phyloP scores from a whole-genome alignment of 2,888 invertebrate species.

The Lasioglossum morio region DNA sequence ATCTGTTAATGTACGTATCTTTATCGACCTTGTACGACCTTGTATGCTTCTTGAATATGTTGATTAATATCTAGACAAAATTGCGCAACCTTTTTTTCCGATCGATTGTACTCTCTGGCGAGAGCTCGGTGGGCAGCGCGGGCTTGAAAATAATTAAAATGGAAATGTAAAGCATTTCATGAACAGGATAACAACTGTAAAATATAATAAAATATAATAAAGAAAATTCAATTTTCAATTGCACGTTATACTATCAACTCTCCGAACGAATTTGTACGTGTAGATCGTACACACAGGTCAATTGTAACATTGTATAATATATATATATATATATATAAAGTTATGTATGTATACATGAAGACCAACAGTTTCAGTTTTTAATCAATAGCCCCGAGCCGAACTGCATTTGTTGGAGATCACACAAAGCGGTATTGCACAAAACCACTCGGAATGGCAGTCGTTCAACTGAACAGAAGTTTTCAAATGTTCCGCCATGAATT shows the following conservation, averaged over 20 bases:
- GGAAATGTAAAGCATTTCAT: background rate
- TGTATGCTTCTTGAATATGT: background rate
- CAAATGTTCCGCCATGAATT: constrained; percentile 14
- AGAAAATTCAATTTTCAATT: background rate
- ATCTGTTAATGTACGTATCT: too few species aligned
- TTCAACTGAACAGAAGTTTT: constrained; percentile 15
- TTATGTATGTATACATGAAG: background rate
- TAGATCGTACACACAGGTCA: background rate
- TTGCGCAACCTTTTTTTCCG: background rate
- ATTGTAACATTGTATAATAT: background rate
- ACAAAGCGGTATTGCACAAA: background rate
- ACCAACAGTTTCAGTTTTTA: constrained; percentile 11
- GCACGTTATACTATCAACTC: background rate
- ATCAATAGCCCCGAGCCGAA: background rate
- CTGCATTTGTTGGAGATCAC: background rate
- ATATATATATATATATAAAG: background rate
- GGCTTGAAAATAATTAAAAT: background rate
- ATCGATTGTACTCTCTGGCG: background rate
- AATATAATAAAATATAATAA: background rate
- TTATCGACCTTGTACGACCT: too few species aligned
- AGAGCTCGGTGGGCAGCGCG: background rate
- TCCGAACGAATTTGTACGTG: background rate
- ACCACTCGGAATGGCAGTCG: constrained; percentile 9
- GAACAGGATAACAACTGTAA: background rate
- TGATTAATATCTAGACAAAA: background rate